These are phyloP conservation scores for Campylorhamphus procurvoides DNA, from an alignment of 2,113 vertebrate genomes.

Conservation along the genomic window DNA sequence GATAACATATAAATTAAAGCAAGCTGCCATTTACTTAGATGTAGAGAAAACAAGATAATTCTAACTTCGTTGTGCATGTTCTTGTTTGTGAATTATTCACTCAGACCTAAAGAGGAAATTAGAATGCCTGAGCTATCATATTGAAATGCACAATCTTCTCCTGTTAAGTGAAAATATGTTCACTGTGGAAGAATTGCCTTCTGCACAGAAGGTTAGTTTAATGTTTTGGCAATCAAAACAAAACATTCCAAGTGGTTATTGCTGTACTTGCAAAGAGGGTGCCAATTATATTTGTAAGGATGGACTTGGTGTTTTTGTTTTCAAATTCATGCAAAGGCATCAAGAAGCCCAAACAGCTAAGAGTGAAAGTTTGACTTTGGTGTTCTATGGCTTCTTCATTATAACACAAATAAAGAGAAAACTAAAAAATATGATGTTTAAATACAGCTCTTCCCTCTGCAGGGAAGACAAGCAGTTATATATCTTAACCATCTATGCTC, in stretches of 20 bases:
- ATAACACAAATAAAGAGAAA: background rate
- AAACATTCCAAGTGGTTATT: background rate
- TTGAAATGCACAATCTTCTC: background rate
- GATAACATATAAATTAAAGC: background rate
- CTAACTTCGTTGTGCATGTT: background rate
- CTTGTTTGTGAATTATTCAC: background rate
- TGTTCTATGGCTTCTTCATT: background rate
- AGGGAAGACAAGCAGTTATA: background rate
- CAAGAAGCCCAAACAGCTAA: background rate
- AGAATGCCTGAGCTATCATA: background rate
- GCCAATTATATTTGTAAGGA: background rate
- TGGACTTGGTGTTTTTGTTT: background rate
- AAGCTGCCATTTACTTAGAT: background rate
- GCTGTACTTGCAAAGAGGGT: background rate
- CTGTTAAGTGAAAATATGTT: slow-evolving; percentile 22
- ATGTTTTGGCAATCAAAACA: background rate
- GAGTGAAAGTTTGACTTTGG: background rate
- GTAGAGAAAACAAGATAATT: background rate
- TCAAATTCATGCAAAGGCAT: background rate
- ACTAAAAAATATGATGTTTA: background rate
- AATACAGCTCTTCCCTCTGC: background rate
- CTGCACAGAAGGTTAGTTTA: slow-evolving; percentile 29
- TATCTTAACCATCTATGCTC: background rate
- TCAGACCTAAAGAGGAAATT: background rate
- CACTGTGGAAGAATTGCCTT: background rate